phyloP scores from a whole-genome alignment of 2,113 vertebrate genomes.

The Leucosticte australis region DNA sequence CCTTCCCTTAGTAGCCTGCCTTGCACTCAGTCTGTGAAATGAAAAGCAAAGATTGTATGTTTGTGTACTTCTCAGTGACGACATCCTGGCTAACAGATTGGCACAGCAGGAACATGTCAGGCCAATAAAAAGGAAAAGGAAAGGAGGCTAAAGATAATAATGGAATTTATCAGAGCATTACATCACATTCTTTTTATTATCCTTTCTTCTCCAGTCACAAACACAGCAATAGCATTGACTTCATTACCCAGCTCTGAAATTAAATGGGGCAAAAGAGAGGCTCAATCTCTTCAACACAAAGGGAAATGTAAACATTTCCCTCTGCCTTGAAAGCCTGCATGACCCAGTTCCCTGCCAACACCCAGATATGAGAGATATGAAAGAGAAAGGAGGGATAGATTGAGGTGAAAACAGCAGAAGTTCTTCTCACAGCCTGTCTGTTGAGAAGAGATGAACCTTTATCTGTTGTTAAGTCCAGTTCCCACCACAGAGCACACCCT shows the following conservation, averaged over 20 bases:
- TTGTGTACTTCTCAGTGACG: not conserved
- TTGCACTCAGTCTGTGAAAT: not conserved
- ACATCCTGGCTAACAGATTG: slow-evolving; percentile 30
- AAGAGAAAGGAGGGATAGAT: not conserved
- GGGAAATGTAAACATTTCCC: not conserved
- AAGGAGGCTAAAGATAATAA: not conserved
- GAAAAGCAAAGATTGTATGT: not conserved
- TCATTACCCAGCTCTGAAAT: slow-evolving; percentile 42
- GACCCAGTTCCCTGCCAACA: slow-evolving; percentile 28
- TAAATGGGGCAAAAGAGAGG: slow-evolving; percentile 24
- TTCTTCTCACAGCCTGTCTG: not conserved
- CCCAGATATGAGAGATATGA: not conserved
- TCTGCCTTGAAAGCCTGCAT: not conserved
- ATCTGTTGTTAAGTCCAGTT: not conserved
- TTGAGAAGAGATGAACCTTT: not conserved
- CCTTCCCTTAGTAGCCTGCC: not conserved
- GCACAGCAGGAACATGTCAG: slow-evolving; percentile 44
- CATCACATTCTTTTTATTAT: slow-evolving; percentile 4
- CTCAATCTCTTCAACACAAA: not conserved
- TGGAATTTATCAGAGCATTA: slow-evolving; percentile 47
- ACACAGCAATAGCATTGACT: not conserved
- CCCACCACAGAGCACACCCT: not conserved
- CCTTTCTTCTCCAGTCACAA: not conserved
- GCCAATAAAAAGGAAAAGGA: slow-evolving; percentile 19
- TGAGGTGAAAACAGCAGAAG: not conserved